Evolutionary conservation across 2,113 vertebrate genomes (phyloP), one percentile per base, ranked within the genome.

Genomic region (Archilochus colubris): DNA sequence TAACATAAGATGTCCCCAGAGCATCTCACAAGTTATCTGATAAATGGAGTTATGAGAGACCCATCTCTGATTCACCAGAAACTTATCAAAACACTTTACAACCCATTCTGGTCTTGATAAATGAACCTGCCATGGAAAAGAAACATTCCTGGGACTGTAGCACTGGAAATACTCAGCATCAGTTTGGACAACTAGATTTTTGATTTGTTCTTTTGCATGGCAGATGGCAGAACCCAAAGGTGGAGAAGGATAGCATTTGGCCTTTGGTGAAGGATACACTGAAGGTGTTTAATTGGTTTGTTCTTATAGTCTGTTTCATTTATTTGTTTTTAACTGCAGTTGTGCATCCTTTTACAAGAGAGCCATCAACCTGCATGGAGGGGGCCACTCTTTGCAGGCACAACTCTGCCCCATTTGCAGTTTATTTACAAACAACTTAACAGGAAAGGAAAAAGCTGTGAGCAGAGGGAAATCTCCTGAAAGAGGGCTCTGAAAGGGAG

Each of bases 231-330:
- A 7, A 79, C 69, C 48, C 36, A 40, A 31, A 85, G 78, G 82
- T 44, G 46, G 46, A 91, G 46, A 43, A 91, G 50, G 53, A 64
- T 3, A 75, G 73, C 2, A 0, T 40, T 51, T 25, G 81, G 43
- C 51, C 51, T 86, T 73, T 1, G 0, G 38, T 77, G 87, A 89
- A 85, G 63, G 70, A 28, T 59, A 33, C 2, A 1, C 25, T 17
- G 68, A 83, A 88, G 48, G 72, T 67, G 67, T 95, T 92, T 63
- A 94, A 83, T 79, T 86, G 59, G 78, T 89, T 70, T 4, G 3
- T 23, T 70, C 88, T 94, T 85, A 88, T 79, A 69, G 54, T 59
- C 78, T 50, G 19, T 89, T 68, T 63, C 79, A 72, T 88, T 80
- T 77, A 77, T 59, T 38, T 7, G 67, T 12, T 85, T 59, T 77